A percentile compares a stretch with the other conserved stretches of the same genome.
Conservation (phyloP, 2,113 vertebrate species). For the Progne subis region DNA sequence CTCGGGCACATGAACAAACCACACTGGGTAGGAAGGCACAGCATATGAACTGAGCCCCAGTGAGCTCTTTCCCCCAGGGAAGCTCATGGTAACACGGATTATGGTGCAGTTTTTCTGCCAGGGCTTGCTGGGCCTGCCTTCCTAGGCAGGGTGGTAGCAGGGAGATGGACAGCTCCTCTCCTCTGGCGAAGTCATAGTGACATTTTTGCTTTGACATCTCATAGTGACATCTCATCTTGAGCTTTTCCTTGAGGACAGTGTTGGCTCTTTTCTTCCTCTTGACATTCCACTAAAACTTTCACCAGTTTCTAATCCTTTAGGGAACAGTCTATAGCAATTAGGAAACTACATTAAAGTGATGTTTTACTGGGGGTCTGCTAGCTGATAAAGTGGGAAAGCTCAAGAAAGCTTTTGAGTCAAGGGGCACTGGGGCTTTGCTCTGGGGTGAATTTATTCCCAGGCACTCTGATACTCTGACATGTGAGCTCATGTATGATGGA, state of each 20-base stretch:
- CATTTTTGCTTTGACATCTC: neutral
- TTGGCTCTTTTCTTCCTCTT: neutral
- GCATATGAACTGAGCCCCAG: accelerated
- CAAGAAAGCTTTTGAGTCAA: neutral
- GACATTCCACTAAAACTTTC: neutral
- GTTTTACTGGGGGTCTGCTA: neutral
- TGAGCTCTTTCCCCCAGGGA: neutral
- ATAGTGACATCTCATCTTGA: neutral
- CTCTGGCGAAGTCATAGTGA: accelerated
- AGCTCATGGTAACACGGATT: accelerated
- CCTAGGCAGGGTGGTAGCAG: neutral
- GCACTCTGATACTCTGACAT: neutral
- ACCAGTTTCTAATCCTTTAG: neutral
- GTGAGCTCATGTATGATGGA: neutral
- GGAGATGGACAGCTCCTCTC: neutral
- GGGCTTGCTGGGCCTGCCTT: neutral
- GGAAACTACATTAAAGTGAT: neutral
- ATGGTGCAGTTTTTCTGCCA: neutral
- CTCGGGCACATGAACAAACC: neutral
- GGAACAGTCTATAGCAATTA: neutral
- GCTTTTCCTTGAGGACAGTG: neutral
- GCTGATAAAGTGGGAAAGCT: neutral
- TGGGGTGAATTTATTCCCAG: neutral
- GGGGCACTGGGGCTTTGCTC: neutral
- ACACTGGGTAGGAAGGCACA: neutral